Base-by-base conservation (phyloP, 1,140 invertebrate genomes). In the Anthonomus grandis region DNA sequence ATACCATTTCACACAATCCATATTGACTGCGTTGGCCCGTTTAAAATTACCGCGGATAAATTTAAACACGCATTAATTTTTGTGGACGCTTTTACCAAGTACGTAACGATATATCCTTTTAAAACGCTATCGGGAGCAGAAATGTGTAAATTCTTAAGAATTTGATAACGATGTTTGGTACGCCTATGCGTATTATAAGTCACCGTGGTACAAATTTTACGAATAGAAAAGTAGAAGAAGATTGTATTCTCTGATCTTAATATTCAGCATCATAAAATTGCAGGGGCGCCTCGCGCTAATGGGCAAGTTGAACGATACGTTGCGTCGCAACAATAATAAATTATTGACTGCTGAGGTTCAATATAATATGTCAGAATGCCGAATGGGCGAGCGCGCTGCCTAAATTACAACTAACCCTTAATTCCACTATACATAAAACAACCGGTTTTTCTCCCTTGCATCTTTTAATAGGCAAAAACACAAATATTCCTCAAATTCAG, bases 361-460 rank as follows among this genome's bases (percentile, higher is more conserved):
- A 48, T 3, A 59, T 53, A 48, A 63, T 57, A 37, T 47, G 42
- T 36, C 3, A 22, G 48, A 51, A n/a, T n/a, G n/a, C 64, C 69
- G 66, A 67, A 6, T 72, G 72, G 68, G 64, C 71, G 44, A 72
- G 42, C n/a, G n/a, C n/a, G n/a, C n/a, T n/a, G n/a, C n/a, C n/a
- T n/a, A n/a, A n/a, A n/a, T n/a, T n/a, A n/a, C n/a, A n/a, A n/a
- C n/a, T n/a, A n/a, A n/a, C n/a, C n/a, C n/a, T n/a, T n/a, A n/a
- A n/a, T n/a, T n/a, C n/a, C n/a, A n/a, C n/a, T n/a, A n/a, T n/a
- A n/a, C n/a, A n/a, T n/a, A n/a, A n/a, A n/a, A n/a, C n/a, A n/a
- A n/a, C n/a, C n/a, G n/a, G n/a, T n/a, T n/a, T n/a, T n/a, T n/a
- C n/a, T n/a, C n/a, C n/a, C n/a, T n/a, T n/a, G n/a, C n/a, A n/a